Evolutionary conservation across 2,888 invertebrate species (phyloP).

Genomic region (Aelia acuminata): DNA sequence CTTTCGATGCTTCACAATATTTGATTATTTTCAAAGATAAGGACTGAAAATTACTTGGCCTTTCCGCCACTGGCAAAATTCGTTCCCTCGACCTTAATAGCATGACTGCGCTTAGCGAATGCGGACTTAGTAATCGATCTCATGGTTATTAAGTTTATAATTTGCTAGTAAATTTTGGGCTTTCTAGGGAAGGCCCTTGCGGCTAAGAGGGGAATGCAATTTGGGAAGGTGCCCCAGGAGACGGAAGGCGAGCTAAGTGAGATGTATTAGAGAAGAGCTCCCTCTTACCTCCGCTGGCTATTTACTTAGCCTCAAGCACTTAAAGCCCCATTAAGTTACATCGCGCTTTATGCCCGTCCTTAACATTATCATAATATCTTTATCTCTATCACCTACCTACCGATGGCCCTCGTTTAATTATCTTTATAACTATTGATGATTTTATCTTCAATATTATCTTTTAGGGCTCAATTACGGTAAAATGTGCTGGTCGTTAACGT

Average conservation of each 20-base stretch:
- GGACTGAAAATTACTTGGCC: too few relatives aligned
- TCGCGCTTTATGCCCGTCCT: neutral
- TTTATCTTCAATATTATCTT: slow-evolving; percentile 11
- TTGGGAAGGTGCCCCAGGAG: neutral
- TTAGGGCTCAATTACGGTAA: neutral
- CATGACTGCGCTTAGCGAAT: neutral
- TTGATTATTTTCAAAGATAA: too few relatives aligned
- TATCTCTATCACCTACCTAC: neutral
- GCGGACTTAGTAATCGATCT: neutral
- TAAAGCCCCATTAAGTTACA: neutral
- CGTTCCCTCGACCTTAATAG: too few relatives aligned
- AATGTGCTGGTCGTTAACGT: neutral
- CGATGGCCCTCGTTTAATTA: slow-evolving; percentile 12
- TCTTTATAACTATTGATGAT: slow-evolving; percentile 8
- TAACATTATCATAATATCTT: slow-evolving; percentile 15
- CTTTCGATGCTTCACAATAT: too few relatives aligned
- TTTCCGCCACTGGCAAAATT: too few relatives aligned
- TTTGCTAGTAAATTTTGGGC: neutral
- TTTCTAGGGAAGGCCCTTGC: neutral
- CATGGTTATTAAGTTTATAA: neutral
- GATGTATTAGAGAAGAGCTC: neutral
- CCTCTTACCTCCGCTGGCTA: neutral
- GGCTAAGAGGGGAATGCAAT: neutral
- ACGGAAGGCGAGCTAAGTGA: neutral
- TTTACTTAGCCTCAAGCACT: slow-evolving; percentile 6